Evolutionary conservation across 2,797 vertebrate species (phyloP).

Genomic region (Microctenopoma steveboyesi): DNA sequence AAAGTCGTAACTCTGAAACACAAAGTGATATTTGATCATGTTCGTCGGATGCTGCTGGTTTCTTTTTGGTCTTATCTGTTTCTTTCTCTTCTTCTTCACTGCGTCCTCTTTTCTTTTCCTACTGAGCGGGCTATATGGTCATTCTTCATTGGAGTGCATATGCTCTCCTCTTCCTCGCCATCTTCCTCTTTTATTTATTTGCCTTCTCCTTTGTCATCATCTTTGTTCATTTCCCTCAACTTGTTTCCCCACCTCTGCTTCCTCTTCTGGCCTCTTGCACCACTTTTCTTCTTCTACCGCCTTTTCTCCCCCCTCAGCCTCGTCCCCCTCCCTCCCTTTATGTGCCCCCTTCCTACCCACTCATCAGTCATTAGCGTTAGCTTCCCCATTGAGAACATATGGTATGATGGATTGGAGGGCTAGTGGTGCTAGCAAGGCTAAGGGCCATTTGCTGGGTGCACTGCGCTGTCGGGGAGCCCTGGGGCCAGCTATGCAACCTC

Average conservation of each 20-base stretch:
- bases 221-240: constrained; percentile 34
- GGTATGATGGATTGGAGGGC: constrained; percentile 88
- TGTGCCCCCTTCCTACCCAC: constrained; percentile 66
- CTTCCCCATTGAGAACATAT: constrained; percentile 89
- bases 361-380: constrained; percentile 88
- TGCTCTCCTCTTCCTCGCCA: constrained; percentile 41
- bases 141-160: constrained; percentile 72
- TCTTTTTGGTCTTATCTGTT: constrained; percentile 13
- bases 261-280: constrained; percentile 35
- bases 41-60: background rate
- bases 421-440: constrained; percentile 86
- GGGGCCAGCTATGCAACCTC: constrained; percentile 78
- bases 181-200: constrained; percentile 39
- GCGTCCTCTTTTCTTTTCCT: constrained; percentile 28
- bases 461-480: constrained; percentile 77
- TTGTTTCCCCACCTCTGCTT: constrained; percentile 29
- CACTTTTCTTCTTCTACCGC: constrained; percentile 23
- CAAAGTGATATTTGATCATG: background rate
- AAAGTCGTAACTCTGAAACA: background rate
- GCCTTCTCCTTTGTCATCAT: constrained; percentile 40
- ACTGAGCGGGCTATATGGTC: constrained; percentile 56
- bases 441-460: constrained; percentile 87
- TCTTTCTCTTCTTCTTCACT: constrained; percentile 26
- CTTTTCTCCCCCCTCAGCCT: constrained; percentile 36
- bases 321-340: constrained; percentile 44